These are phyloP conservation scores for Teleogryllus occipitalis DNA, from an alignment of 1,140 invertebrate genomes.

Conservation along the genomic window DNA sequence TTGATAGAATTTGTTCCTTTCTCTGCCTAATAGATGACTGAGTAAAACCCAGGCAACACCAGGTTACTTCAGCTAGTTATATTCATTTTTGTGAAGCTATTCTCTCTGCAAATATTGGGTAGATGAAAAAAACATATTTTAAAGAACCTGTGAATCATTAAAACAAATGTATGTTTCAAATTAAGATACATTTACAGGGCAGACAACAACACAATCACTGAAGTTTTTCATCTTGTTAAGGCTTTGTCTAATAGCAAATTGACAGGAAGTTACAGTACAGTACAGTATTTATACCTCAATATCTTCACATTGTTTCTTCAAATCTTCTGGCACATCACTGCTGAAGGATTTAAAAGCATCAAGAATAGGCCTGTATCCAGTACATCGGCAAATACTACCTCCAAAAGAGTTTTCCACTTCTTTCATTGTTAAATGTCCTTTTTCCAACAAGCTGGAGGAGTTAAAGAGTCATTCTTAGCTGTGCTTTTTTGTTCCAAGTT, in stretches of 20 bases:
- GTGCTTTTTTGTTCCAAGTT: not conserved
- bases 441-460: constrained; percentile 23
- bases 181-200: too few species aligned
- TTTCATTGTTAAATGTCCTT: constrained; percentile 25
- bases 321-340: constrained; percentile 30
- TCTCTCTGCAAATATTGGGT: too few species aligned
- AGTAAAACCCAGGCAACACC: too few species aligned
- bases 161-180: too few species aligned
- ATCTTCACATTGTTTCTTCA: constrained; percentile 30
- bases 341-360: constrained; percentile 45
- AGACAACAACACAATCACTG: too few species aligned
- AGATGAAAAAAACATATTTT: too few species aligned
- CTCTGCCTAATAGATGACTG: too few species aligned
- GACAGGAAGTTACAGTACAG: not conserved
- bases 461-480: not conserved
- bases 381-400: constrained; percentile 46
- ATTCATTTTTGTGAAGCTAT: too few species aligned
- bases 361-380: constrained; percentile 45
- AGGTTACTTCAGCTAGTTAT: too few species aligned
- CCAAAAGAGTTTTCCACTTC: constrained; percentile 34
- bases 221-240: too few species aligned
- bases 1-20: too few species aligned
- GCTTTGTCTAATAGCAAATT: not conserved
- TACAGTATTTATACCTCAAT: constrained; percentile 31
- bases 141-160: too few species aligned